Conservation (phyloP, 2,797 vertebrate species). For the Enteromius viviparus region DNA sequence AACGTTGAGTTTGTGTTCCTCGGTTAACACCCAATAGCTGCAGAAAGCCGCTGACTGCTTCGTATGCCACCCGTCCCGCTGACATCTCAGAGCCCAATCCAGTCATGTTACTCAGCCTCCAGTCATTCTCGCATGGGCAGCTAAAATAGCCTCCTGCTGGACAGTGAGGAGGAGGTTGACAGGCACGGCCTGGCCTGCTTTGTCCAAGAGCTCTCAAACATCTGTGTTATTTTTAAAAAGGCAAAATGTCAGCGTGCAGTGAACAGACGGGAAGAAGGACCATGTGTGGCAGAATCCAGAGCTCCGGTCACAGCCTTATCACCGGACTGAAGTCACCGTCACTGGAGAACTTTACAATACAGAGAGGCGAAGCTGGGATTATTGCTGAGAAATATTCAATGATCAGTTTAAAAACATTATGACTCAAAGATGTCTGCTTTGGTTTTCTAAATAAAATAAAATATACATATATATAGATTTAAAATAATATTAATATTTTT, state of each 20-base stretch:
- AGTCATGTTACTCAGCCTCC: slow-evolving; percentile 69
- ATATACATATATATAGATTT: not conserved
- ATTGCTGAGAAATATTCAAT: not conserved
- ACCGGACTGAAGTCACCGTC: slow-evolving; percentile 59
- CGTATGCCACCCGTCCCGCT: slow-evolving; percentile 41
- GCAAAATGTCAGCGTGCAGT: slow-evolving; percentile 74
- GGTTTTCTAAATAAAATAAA: not conserved
- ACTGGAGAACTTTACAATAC: slow-evolving; percentile 56
- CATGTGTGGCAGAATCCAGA: slow-evolving; percentile 68
- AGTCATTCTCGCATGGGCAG: slow-evolving; percentile 64
- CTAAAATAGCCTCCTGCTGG: slow-evolving; percentile 70
- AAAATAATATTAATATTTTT: not conserved
- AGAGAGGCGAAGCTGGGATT: slow-evolving; percentile 56
- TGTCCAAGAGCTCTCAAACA: slow-evolving; percentile 61
- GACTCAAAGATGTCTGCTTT: not conserved
- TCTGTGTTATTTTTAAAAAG: slow-evolving; percentile 80
- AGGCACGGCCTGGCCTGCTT: slow-evolving; percentile 49
- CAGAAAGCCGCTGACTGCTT: slow-evolving; percentile 68
- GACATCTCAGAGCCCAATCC: slow-evolving; percentile 60
- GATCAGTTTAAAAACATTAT: not conserved
- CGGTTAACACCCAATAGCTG: slow-evolving; percentile 64
- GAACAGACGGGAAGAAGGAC: slow-evolving; percentile 66
- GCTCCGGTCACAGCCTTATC: slow-evolving; percentile 67
- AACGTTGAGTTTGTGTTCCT: slow-evolving; percentile 68
- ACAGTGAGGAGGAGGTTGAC: slow-evolving; percentile 58